A percentile compares a stretch with the other conserved stretches of the same genome.
Conservation (phyloP, 2,888 invertebrate species). For the Desoria tigrina region DNA sequence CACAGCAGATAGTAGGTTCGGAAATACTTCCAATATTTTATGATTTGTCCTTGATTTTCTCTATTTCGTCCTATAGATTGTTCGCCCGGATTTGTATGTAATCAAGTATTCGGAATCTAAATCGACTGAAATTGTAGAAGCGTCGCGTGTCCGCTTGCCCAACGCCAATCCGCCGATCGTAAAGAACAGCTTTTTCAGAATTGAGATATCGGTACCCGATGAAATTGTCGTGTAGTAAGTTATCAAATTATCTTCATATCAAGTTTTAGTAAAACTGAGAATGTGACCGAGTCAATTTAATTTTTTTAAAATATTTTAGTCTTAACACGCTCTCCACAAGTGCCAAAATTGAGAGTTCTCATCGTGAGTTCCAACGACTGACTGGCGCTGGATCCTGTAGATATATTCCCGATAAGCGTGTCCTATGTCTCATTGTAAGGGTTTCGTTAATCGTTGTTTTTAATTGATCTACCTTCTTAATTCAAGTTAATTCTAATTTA, state of each 20-base stretch:
- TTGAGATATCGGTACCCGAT: slow-evolving; percentile 90
- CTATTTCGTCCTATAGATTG: too few relatives aligned
- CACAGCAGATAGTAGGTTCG: too few relatives aligned
- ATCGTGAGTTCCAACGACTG: slow-evolving; percentile 93
- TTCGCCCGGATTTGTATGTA: slow-evolving; percentile 90
- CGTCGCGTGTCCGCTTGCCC: slow-evolving; percentile 82
- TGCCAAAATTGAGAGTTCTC: slow-evolving; percentile 85
- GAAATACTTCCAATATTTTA: too few relatives aligned
- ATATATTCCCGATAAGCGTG: slow-evolving; percentile 68
- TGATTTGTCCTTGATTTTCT: too few relatives aligned
- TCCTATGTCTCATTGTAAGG: slow-evolving; percentile 74
- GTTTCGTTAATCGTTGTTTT: background rate
- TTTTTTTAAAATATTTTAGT: too few relatives aligned
- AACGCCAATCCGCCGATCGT: slow-evolving; percentile 86
- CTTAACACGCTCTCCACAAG: slow-evolving; percentile 59
- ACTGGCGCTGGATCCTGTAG: slow-evolving; percentile 67
- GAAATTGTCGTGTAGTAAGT: slow-evolving; percentile 93
- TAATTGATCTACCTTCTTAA: background rate
- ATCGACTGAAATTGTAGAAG: slow-evolving; percentile 90
- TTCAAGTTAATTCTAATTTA: slow-evolving; percentile 18
- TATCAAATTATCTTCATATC: slow-evolving; percentile 23
- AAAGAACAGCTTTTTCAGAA: slow-evolving; percentile 84
- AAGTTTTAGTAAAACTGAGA: slow-evolving; percentile 9
- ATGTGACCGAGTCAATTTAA: slow-evolving; percentile 16
- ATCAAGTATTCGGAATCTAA: slow-evolving; percentile 89